Percentiles rank a stretch among this genome's conserved stretches.
These are phyloP conservation scores for Chalcosyrphus nemorum DNA, from an alignment of 2,888 invertebrate species.

Conservation along the genomic window DNA sequence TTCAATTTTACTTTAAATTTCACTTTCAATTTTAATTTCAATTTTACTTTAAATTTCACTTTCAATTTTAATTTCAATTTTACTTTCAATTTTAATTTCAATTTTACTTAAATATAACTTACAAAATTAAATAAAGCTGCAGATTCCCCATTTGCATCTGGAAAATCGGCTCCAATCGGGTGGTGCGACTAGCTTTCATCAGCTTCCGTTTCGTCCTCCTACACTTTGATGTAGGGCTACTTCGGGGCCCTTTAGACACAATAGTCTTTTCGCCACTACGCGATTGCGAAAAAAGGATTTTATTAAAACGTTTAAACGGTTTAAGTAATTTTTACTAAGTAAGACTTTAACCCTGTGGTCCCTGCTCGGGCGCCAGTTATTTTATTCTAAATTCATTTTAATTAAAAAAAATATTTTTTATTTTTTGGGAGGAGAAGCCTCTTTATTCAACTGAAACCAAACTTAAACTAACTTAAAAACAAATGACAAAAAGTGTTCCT, in stretches of 20 bases:
- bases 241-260: constrained; percentile 16
- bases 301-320: constrained; percentile 5
- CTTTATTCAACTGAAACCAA: too few species aligned
- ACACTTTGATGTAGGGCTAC: constrained; percentile 10
- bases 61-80: too few species aligned
- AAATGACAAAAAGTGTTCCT: too few species aligned
- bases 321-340: too few species aligned
- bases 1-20: too few species aligned
- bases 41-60: too few species aligned
- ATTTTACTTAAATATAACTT: neutral
- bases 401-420: too few species aligned
- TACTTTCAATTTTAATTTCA: too few species aligned
- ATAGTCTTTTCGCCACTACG: neutral
- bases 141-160: neutral
- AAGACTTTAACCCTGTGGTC: neutral
- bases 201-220: constrained; percentile 25
- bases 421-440: too few species aligned
- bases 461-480: too few species aligned
- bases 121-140: constrained; percentile 1
- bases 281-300: neutral
- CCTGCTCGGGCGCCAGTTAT: neutral
- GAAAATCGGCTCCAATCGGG: neutral
- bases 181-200: constrained; percentile 24
- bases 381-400: too few species aligned
- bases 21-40: too few species aligned